These are phyloP conservation scores for Pseudomugil tenellus DNA, from an alignment of 2,797 vertebrate species.

Conservation along the genomic window DNA sequence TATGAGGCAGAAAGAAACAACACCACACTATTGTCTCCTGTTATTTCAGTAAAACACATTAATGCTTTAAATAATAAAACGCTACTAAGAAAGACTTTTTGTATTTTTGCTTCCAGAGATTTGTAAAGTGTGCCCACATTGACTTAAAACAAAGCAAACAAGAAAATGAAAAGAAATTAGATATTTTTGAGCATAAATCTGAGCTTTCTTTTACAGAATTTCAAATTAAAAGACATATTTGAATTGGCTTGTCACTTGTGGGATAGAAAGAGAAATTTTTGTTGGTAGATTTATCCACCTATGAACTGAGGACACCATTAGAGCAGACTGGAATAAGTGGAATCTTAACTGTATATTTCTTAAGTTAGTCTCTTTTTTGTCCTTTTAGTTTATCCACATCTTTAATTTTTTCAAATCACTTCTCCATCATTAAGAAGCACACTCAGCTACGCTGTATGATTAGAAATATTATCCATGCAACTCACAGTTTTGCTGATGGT, in stretches of 20 bases:
- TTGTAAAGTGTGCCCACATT: not conserved
- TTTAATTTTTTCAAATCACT: conserved; percentile 35
- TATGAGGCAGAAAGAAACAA: conserved; percentile 32
- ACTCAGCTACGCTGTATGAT: conserved; percentile 50
- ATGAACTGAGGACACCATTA: too few relatives aligned
- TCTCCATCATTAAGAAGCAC: conserved; percentile 42
- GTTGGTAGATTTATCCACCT: too few relatives aligned
- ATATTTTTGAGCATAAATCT: conserved; percentile 19
- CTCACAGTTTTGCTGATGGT: conserved; percentile 24
- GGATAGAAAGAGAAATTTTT: too few relatives aligned
- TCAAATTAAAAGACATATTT: not conserved
- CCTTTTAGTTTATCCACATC: not conserved
- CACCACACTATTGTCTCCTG: conserved; percentile 32
- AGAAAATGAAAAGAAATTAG: not conserved
- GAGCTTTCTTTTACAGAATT: conserved; percentile 1
- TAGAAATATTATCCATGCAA: conserved; percentile 40
- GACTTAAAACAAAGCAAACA: conserved; percentile 13
- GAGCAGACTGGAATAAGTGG: too few relatives aligned
- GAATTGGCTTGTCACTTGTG: not conserved
- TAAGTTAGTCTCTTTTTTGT: not conserved
- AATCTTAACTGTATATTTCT: too few relatives aligned
- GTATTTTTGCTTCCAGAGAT: conserved; percentile 5
- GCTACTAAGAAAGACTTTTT: not conserved
- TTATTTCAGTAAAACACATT: conserved; percentile 23
- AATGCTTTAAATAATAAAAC: conserved; percentile 19